phyloP scores from a whole-genome alignment of 2,113 vertebrate genomes.

The Gyps fulvus region DNA sequence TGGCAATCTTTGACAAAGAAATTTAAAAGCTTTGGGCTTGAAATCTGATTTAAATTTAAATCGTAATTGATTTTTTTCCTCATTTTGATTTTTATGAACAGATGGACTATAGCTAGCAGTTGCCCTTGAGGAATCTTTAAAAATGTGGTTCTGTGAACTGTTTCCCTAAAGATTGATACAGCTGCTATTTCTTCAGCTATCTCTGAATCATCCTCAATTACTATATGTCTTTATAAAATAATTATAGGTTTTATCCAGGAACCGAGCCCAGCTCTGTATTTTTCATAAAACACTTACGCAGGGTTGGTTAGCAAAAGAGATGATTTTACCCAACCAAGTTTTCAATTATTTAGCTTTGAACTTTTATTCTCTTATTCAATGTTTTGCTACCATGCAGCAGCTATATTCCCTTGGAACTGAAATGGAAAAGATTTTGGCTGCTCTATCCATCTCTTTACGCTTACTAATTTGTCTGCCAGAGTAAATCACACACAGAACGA shows the following conservation, averaged over 20 bases:
- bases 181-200: constrained; percentile 40
- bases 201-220: constrained; percentile 60
- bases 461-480: constrained; percentile 29
- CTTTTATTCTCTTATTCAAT: constrained; percentile 15
- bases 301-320: constrained; percentile 1
- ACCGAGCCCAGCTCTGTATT: neutral
- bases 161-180: constrained; percentile 58
- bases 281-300: neutral
- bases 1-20: neutral
- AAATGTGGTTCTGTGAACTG: constrained; percentile 21
- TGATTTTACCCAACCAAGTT: constrained; percentile 4
- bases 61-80: constrained; percentile 30
- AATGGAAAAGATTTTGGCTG: constrained; percentile 11
- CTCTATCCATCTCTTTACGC: neutral
- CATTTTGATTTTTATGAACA: constrained; percentile 43
- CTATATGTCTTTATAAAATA: constrained; percentile 57
- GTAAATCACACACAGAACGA: neutral
- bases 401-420: neutral
- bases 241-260: constrained; percentile 51
- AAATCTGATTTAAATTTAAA: constrained; percentile 46
- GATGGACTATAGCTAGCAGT: constrained; percentile 30
- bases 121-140: constrained; percentile 47
- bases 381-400: neutral
- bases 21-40: constrained; percentile 21
- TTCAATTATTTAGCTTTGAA: constrained; percentile 38